Percentiles rank a stretch among this genome's conserved stretches.
phyloP scores from a whole-genome alignment of 2,797 vertebrate species.

The Pampus argenteus region DNA sequence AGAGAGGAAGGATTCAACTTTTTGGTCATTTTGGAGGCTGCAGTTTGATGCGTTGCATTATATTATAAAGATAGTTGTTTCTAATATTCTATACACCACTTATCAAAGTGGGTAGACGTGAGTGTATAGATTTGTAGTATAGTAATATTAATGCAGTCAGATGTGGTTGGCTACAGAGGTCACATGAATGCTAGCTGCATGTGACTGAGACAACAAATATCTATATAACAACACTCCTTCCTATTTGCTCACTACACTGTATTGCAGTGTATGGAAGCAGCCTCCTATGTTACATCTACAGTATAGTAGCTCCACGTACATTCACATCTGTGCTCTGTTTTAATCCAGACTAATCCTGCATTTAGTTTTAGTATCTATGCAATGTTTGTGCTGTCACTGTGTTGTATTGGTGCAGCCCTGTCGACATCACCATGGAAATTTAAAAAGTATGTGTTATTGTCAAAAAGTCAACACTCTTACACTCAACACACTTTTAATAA shows the following conservation, averaged over 20 bases:
- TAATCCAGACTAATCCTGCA: conserved; percentile 60
- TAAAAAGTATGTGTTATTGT: conserved; percentile 4
- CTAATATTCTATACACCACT: not conserved
- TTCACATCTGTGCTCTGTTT: conserved; percentile 50
- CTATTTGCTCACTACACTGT: conserved; percentile 7
- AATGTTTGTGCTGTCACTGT: conserved; percentile 15
- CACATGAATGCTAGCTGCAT: not conserved
- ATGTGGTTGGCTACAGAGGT: not conserved
- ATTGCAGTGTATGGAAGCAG: not conserved
- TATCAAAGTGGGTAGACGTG: too few relatives aligned
- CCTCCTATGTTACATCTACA: conserved; percentile 1
- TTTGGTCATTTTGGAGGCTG: not conserved
- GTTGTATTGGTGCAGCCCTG: not conserved
- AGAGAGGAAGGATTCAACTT: not conserved
- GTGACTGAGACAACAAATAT: not conserved
- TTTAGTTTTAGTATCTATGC: conserved; percentile 31
- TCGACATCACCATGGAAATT: not conserved
- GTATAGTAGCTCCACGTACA: conserved; percentile 11
- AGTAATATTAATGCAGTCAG: not conserved
- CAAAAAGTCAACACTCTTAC: not conserved
- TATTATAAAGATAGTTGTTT: too few relatives aligned
- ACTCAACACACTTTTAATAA: not conserved
- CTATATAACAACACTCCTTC: not conserved
- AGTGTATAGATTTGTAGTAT: not conserved
- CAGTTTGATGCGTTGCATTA: not conserved